Evolutionary conservation across 2,113 vertebrate genomes (phyloP), one percentile per base, ranked within the genome.

Genomic region (Brachyhypopomus gauderio): DNA sequence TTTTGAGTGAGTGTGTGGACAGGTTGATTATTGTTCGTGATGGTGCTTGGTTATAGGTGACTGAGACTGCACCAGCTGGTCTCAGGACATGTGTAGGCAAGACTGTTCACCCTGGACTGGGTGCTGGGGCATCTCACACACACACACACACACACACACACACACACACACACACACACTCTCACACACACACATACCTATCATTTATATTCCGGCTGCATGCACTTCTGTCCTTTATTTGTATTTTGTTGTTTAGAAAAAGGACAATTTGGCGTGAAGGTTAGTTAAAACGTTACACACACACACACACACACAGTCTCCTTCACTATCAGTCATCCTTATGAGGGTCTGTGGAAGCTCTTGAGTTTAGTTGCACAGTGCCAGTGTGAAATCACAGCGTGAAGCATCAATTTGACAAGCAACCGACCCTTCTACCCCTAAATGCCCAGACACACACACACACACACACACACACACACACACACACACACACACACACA

Each of bases 201-300:
- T 52, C 45, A 52, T 63, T 52, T 41, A 19, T 67, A 17, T 45
- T 78, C 23, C 55, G 79, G 34, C 72, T 86, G 84, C 58, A 79
- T 81, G 71, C 60, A 30, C 17, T 88, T 67, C 78, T 85, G 30
- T 77, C 78, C 84, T 90, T 84, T 89, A 56, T 80, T 78, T 91
- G 79, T 92, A 85, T 89, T 85, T 92, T 91, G 85, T 92, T 87
- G 83, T 91, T 89, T 70, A 83, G 11, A 86, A 79, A 88, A 93
- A 93, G 92, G 92, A 90, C 87, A 52, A 87, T 85, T 88, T 90
- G 64, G 77, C 90, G 23, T 88, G 84, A 92, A 93, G 92, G 92
- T 92, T 90, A 94, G 92, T 93, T 80, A 56, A 87, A 86, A 58
- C 27, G 30, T 34, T 55, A 20, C 36, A n/a, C 22, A 67, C 64